phyloP scores from a whole-genome alignment of 2,113 vertebrate species.

The Chinchilla lanigera region DNA sequence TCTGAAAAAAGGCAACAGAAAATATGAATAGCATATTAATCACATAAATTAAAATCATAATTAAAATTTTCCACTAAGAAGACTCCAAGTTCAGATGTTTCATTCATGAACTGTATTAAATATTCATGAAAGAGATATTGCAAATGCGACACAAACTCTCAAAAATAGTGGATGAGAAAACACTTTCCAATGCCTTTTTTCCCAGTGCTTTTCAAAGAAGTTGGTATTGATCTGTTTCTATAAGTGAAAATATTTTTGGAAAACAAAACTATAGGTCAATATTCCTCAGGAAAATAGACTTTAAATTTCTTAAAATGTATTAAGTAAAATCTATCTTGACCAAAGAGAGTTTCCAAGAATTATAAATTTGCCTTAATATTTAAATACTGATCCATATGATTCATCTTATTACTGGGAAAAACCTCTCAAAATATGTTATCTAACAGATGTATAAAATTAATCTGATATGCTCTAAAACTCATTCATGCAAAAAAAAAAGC shows the following conservation, averaged over 20 bases:
- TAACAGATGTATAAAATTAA: background rate
- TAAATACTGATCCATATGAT: background rate
- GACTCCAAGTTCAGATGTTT: background rate
- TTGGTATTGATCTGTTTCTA: background rate
- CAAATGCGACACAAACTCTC: background rate
- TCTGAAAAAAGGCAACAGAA: background rate
- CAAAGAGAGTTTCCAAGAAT: background rate
- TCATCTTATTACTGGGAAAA: background rate
- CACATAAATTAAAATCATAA: conserved; percentile 6
- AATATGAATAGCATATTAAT: background rate
- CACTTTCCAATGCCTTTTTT: background rate
- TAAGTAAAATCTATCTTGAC: background rate
- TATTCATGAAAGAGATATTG: background rate
- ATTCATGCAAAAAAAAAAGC: background rate
- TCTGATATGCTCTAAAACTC: background rate
- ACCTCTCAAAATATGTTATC: background rate
- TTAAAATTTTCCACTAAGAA: background rate
- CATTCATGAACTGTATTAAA: conserved; percentile 31
- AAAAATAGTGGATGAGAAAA: background rate
- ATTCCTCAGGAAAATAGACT: background rate
- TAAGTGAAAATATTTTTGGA: background rate
- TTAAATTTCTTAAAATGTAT: background rate
- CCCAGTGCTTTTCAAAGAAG: background rate
- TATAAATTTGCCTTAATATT: conserved; percentile 1
- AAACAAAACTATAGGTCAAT: background rate